A percentile compares a stretch with the other conserved stretches of the same genome.
These are phyloP conservation scores for Drosophila persimilis DNA, from an alignment of 1,140 invertebrate species.

Conservation along the genomic window DNA sequence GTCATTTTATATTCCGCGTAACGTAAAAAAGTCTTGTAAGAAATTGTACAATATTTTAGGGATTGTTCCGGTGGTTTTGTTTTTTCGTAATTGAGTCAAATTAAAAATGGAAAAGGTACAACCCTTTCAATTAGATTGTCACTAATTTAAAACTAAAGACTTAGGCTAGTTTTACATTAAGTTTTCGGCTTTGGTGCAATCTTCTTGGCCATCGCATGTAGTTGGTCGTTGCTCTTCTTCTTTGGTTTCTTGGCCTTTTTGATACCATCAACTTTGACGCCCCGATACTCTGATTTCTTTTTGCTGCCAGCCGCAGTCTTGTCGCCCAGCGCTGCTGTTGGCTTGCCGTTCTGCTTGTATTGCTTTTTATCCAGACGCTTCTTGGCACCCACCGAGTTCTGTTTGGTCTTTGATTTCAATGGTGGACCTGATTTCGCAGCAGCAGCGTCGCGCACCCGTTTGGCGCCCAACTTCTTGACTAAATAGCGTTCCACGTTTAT, in stretches of 20 bases:
- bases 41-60: too few species aligned
- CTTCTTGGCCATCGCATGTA: conserved; percentile 72
- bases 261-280: conserved; percentile 63
- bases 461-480: conserved; percentile 72
- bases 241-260: conserved; percentile 76
- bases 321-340: background rate
- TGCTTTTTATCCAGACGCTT: conserved; percentile 62
- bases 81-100: conserved; percentile 2
- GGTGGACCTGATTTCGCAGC: conserved; percentile 21
- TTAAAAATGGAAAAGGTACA: too few species aligned
- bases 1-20: too few species aligned
- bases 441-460: conserved; percentile 56
- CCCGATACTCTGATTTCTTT: conserved; percentile 74
- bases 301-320: conserved; percentile 18
- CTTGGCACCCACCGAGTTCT: conserved; percentile 45
- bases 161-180: conserved; percentile 12
- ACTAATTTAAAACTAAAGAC: conserved; percentile 19
- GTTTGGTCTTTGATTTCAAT: conserved; percentile 36
- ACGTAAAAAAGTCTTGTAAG: too few species aligned
- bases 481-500: conserved; percentile 77
- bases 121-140: conserved; percentile 11
- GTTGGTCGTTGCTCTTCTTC: conserved; percentile 52
- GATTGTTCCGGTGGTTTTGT: conserved; percentile 14
- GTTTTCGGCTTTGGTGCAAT: conserved; percentile 68
- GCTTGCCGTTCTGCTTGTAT: conserved; percentile 42